Conservation (phyloP, 2,113 vertebrate species). For the Hemiscyllium ocellatum region DNA sequence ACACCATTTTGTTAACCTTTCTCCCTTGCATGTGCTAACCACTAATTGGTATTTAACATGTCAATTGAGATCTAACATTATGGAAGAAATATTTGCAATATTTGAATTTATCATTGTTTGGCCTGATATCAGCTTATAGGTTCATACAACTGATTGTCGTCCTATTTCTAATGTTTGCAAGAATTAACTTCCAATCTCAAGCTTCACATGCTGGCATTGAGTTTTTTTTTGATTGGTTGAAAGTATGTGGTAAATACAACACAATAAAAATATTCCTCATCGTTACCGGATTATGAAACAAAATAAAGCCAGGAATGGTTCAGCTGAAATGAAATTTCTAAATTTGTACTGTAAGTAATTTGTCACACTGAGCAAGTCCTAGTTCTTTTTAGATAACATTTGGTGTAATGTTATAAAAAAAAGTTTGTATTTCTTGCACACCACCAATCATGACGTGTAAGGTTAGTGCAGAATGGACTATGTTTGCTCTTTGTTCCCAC, state of each 20-base stretch:
- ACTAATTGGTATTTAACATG: background rate
- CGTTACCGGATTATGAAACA: background rate
- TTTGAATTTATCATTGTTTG: background rate
- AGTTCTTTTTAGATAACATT: background rate
- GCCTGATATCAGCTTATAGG: slow-evolving; percentile 6
- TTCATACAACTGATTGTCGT: background rate
- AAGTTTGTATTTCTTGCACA: background rate
- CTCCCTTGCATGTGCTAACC: background rate
- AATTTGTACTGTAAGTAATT: background rate
- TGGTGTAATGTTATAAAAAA: background rate
- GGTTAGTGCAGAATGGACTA: background rate
- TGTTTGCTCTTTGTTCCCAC: background rate
- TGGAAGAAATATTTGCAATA: background rate
- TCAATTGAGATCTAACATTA: background rate
- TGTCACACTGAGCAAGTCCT: background rate
- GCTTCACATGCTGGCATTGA: background rate
- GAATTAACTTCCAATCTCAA: background rate
- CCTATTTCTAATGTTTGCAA: too few species aligned
- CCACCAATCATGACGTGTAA: background rate
- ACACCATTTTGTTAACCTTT: background rate
- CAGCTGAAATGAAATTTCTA: background rate
- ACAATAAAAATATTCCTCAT: background rate
- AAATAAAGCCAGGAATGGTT: background rate
- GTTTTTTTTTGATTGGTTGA: background rate
- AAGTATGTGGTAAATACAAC: background rate